These are phyloP conservation scores for Ochropacha duplaris DNA, from an alignment of 2,888 invertebrate genomes.

Conservation along the genomic window DNA sequence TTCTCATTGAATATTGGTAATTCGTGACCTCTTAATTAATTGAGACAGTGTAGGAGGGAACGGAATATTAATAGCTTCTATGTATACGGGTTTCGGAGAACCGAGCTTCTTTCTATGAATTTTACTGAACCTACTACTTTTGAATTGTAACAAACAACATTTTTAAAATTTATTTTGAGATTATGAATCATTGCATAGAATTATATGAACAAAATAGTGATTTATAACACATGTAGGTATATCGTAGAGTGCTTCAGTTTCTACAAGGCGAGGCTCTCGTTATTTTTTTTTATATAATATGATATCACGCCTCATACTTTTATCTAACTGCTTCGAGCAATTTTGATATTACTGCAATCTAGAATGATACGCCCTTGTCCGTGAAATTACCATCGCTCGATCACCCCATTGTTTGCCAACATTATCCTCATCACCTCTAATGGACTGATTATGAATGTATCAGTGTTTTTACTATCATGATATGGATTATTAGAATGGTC, in stretches of 20 bases:
- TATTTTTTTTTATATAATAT: no score
- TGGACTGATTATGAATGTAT: slow-evolving; percentile 56
- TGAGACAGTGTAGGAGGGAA: neutral
- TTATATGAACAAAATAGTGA: no score
- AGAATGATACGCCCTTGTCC: slow-evolving; percentile 46
- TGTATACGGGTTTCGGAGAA: neutral
- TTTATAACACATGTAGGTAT: no score
- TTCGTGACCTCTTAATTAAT: neutral
- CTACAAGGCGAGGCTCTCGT: no score
- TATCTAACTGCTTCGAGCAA: neutral
- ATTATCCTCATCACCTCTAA: slow-evolving; percentile 58
- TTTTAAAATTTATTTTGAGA: no score
- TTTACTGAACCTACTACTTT: neutral
- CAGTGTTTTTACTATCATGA: slow-evolving; percentile 61
- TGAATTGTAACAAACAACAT: neutral
- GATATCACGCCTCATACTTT: no score
- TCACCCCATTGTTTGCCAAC: slow-evolving; percentile 57
- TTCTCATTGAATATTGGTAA: slow-evolving; percentile 1
- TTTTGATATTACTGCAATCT: slow-evolving; percentile 12
- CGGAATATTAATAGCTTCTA: neutral
- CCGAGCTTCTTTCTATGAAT: neutral
- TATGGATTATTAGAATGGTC: slow-evolving; percentile 32
- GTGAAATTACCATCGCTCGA: slow-evolving; percentile 58
- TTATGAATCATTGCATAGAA: no score
- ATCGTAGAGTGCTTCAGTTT: no score